phyloP scores from a whole-genome alignment of 1,140 invertebrate species.

The Ceratosolen solmsi region DNA sequence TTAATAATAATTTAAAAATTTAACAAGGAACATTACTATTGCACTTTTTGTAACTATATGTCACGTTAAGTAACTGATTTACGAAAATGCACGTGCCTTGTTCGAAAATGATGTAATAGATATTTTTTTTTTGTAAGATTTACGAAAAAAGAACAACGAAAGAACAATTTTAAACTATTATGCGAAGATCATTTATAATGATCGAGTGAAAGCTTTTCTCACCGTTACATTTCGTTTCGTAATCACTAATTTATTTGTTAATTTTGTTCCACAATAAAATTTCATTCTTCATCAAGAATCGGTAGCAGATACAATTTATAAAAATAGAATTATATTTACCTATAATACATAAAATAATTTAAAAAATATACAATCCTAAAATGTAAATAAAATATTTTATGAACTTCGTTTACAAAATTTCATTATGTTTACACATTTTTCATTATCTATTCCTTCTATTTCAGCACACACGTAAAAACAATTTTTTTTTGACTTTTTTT shows the following conservation, averaged over 20 bases:
- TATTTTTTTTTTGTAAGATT: not conserved
- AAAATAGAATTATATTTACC: not conserved
- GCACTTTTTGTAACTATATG: not conserved
- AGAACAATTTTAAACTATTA: conserved; percentile 2
- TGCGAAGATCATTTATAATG: not conserved
- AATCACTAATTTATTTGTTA: conserved; percentile 16
- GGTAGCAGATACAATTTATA: not conserved
- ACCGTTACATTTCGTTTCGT: not conserved
- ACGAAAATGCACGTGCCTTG: conserved; percentile 11
- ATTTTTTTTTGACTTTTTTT: too few species aligned
- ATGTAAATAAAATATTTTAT: too few species aligned
- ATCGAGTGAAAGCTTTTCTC: not conserved
- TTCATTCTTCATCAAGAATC: not conserved
- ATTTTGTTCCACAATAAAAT: not conserved
- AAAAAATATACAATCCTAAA: too few species aligned
- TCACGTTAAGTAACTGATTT: not conserved
- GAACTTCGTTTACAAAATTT: too few species aligned
- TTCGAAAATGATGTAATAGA: not conserved
- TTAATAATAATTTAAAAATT: too few species aligned
- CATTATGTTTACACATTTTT: too few species aligned
- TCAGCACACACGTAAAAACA: too few species aligned
- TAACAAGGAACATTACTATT: not conserved
- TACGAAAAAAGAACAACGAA: not conserved
- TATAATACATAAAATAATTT: too few species aligned
- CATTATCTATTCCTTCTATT: too few species aligned